phyloP scores from a whole-genome alignment of 2,888 invertebrate genomes.

The Norana najaformis region DNA sequence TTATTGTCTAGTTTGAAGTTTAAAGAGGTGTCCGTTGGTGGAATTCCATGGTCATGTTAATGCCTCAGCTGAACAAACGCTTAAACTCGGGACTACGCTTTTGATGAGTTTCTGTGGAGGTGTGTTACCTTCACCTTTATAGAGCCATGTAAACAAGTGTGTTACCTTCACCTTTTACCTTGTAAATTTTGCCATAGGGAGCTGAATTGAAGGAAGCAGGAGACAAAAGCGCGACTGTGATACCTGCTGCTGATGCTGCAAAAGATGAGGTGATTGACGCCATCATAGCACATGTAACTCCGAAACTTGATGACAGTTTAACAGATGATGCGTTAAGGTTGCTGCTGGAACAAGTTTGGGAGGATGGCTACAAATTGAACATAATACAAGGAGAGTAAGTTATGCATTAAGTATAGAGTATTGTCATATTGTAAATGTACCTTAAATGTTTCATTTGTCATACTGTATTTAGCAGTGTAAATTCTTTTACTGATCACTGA shows the following conservation, averaged over 20 bases:
- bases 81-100: too few relatives aligned
- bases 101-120: too few relatives aligned
- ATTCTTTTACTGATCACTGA: too few relatives aligned
- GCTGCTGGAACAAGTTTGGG: conserved; percentile 24
- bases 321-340: neutral
- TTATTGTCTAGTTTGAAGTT: too few relatives aligned
- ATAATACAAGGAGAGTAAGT: conserved; percentile 27
- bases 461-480: too few relatives aligned
- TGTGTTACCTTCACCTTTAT: neutral
- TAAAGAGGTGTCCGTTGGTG: too few relatives aligned
- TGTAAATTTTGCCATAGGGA: neutral
- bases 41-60: too few relatives aligned
- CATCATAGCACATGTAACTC: neutral
- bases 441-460: neutral
- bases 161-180: neutral
- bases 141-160: too few relatives aligned
- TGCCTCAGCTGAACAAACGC: too few relatives aligned
- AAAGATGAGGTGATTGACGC: neutral
- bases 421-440: neutral
- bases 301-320: neutral
- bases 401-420: neutral
- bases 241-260: neutral
- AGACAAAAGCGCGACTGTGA: neutral
- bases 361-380: neutral
- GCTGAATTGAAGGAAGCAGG: neutral